Evolutionary conservation across 2,888 invertebrate species (phyloP).

Genomic region (Cyclophora punctaria): DNA sequence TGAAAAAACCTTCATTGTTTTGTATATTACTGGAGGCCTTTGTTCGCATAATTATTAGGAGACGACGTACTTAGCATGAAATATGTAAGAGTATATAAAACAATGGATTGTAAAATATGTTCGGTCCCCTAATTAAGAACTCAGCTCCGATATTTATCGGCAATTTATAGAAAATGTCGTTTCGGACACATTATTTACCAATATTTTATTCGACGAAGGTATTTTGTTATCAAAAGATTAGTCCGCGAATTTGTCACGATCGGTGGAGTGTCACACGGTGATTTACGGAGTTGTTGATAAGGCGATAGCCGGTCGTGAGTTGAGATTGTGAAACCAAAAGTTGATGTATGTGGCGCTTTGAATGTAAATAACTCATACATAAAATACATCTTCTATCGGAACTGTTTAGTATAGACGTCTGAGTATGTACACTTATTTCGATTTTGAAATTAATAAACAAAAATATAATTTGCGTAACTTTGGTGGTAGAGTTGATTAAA

Average conservation of each 20-base stretch:
- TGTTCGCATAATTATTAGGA: constrained; percentile 39
- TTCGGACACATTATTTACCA: not conserved
- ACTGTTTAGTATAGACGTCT: too few species aligned
- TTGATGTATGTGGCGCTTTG: too few species aligned
- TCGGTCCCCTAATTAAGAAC: constrained; percentile 16
- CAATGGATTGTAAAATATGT: constrained; percentile 23
- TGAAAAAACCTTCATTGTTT: constrained; percentile 68
- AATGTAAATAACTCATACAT: too few species aligned
- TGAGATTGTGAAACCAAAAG: too few species aligned
- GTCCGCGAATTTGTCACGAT: constrained; percentile 68
- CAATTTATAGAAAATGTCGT: not conserved
- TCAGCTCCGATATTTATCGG: not conserved
- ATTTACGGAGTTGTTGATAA: constrained; percentile 58
- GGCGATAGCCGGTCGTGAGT: constrained; percentile 1
- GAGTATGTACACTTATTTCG: too few species aligned
- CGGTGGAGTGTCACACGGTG: constrained; percentile 58
- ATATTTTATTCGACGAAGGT: constrained; percentile 14
- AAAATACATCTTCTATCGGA: too few species aligned
- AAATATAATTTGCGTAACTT: constrained; percentile 3
- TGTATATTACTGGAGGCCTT: constrained; percentile 36
- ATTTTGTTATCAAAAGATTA: constrained; percentile 57
- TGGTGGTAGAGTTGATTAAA: constrained; percentile 1
- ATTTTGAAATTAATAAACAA: too few species aligned
- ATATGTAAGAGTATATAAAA: constrained; percentile 22
- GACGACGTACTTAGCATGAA: constrained; percentile 41